Evolutionary conservation across 2,888 invertebrate species (phyloP), one percentile per base, ranked within the genome.

Genomic region (Anoncus sp.): DNA sequence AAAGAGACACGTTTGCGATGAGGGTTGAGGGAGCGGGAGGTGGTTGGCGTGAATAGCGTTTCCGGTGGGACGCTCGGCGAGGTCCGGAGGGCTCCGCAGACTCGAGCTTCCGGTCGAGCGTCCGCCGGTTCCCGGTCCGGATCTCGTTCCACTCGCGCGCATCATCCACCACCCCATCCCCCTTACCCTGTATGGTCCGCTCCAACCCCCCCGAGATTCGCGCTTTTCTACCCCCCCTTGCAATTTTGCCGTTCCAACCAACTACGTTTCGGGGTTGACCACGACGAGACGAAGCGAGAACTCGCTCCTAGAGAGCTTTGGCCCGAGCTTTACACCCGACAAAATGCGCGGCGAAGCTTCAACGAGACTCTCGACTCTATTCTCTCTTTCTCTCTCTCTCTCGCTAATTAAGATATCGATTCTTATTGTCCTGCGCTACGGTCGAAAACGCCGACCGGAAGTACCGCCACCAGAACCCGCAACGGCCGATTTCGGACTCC

Each of bases 321-420:
- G n/a, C 16, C 27, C n/a, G 65, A 60, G 65, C 70, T 78, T 73
- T 57, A 57, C 51, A 51, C 31, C 31, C 45, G 70, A 60, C 63
- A 38, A 47, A 70, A 60, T 43, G 53, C 45, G 18, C 65, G 59
- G 22, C 60, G 47, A 49, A 53, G 53, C 53, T 47, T 55, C 24
- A 65, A 63, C 65, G 47, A 55, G 55, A 72, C 47, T 55, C 55
- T 55, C 45, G 24, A 60, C 24, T 53, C 65, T 75, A 83, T 76
- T 59, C 24, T 53, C 82, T 82, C 84, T 82, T 75, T 83, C 86
- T 85, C 87, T 55, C 82, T 82, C 84, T 82, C 79, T 83, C 86
- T 85, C 87, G 87, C 90, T 91, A 91, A 91, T 91, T 91, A 91
- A 90, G 90, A 90, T 91, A 91, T 90, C 88, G 91, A 90, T 90